phyloP scores from a whole-genome alignment of 2,113 vertebrate genomes.

The Mastomys coucha region DNA sequence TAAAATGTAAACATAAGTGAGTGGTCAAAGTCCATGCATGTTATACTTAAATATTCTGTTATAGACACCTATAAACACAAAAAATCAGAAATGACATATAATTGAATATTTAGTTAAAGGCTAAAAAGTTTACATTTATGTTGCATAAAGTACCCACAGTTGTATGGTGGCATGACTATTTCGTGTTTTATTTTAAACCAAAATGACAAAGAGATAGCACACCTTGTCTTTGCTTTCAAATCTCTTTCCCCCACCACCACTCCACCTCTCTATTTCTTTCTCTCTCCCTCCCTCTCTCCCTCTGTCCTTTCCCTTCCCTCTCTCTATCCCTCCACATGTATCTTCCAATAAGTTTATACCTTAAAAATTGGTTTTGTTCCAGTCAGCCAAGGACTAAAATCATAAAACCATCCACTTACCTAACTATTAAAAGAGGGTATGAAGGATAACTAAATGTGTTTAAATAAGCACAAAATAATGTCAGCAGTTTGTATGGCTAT shows the following conservation, averaged over 20 bases:
- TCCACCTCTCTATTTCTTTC: neutral
- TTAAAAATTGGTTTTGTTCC: conserved; percentile 68
- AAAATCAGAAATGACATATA: neutral
- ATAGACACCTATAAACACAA: neutral
- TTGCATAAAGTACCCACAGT: neutral
- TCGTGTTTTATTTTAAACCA: conserved; percentile 24
- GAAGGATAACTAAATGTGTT: conserved; percentile 71
- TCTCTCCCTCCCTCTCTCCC: neutral
- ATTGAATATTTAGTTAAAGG: conserved; percentile 29
- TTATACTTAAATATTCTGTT: neutral
- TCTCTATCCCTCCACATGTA: neutral
- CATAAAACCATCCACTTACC: conserved; percentile 12
- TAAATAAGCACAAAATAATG: conserved; percentile 82
- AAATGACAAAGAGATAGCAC: neutral
- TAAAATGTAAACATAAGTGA: conserved; percentile 30
- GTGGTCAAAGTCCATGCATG: neutral
- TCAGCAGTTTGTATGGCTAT: conserved; percentile 74
- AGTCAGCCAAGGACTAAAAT: conserved; percentile 71
- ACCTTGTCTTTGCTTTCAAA: conserved; percentile 28
- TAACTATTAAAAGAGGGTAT: conserved; percentile 75
- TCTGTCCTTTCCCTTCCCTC: neutral
- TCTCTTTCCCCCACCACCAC: neutral
- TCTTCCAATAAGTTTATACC: conserved; percentile 74
- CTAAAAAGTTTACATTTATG: neutral
- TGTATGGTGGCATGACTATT: neutral